These are phyloP conservation scores for Drosophila kepulauana DNA, from an alignment of 1,140 invertebrate species.

Conservation along the genomic window DNA sequence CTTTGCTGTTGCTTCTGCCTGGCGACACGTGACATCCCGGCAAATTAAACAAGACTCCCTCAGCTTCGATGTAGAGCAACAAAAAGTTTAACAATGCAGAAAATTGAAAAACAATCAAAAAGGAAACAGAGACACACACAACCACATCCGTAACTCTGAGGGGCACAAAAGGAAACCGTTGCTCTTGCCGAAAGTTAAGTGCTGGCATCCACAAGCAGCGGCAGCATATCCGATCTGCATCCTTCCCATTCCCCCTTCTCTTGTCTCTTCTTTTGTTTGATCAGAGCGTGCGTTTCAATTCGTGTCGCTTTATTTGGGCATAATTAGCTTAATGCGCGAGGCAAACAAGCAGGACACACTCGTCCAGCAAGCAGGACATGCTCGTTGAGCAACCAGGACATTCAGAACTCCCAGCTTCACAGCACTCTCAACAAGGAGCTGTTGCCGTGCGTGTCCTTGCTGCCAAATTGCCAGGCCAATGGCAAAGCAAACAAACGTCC, in stretches of 20 bases:
- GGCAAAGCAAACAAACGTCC: slow-evolving; percentile 68
- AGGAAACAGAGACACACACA: slow-evolving; percentile 26
- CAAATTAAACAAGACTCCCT: slow-evolving; percentile 76
- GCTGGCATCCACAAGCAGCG: slow-evolving; percentile 40
- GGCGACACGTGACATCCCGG: slow-evolving; percentile 68
- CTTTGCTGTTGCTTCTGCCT: slow-evolving; percentile 1
- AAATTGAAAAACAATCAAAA: slow-evolving; percentile 84
- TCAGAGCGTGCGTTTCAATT: slow-evolving; percentile 66
- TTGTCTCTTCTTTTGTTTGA: slow-evolving; percentile 45
- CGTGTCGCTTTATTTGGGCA: slow-evolving; percentile 78
- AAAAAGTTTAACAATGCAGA: slow-evolving; percentile 83
- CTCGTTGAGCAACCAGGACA: no score
- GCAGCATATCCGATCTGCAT: neutral
- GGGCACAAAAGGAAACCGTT: slow-evolving; percentile 4
- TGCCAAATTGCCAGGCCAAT: slow-evolving; percentile 60
- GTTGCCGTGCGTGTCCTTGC: slow-evolving; percentile 64
- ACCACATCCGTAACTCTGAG: slow-evolving; percentile 36
- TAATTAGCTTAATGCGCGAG: slow-evolving; percentile 82
- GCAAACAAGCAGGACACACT: slow-evolving; percentile 66
- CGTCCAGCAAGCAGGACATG: no score
- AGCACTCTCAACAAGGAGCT: slow-evolving; percentile 23
- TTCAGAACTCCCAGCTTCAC: neutral
- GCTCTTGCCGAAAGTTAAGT: slow-evolving; percentile 65
- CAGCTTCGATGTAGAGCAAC: slow-evolving; percentile 11
- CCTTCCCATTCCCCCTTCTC: neutral